phyloP scores from a whole-genome alignment of 2,113 vertebrate genomes.

The Callopanchax toddi region DNA sequence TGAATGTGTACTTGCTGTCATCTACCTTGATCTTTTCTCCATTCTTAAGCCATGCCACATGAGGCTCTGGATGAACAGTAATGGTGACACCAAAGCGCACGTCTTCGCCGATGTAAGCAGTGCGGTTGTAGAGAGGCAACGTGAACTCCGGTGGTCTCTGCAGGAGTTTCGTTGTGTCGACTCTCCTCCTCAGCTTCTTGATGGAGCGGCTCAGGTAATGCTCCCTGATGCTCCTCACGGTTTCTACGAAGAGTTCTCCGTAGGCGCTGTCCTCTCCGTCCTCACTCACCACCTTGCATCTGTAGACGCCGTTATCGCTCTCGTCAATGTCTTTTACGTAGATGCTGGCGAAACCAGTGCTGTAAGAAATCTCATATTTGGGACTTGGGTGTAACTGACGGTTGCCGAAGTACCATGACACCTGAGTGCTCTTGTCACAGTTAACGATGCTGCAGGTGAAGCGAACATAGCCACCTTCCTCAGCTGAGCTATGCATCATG shows the following conservation, averaged over 20 bases:
- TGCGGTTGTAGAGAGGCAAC: constrained; percentile 91
- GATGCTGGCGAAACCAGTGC: constrained; percentile 91
- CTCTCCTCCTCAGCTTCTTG: constrained; percentile 88
- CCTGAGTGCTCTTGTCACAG: constrained; percentile 91
- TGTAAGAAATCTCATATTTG: constrained; percentile 95
- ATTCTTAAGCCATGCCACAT: constrained; percentile 93
- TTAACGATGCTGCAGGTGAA: constrained; percentile 90
- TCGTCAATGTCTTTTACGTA: constrained; percentile 94
- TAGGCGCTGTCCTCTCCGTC: constrained; percentile 95
- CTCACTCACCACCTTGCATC: constrained; percentile 92
- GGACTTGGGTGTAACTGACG: constrained; percentile 89
- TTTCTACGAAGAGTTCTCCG: constrained; percentile 93
- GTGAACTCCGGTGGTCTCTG: constrained; percentile 97
- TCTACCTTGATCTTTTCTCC: constrained; percentile 94
- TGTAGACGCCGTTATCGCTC: constrained; percentile 93
- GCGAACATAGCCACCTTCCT: constrained; percentile 91
- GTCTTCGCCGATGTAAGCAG: constrained; percentile 92
- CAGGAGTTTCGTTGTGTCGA: constrained; percentile 88
- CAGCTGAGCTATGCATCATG: constrained; percentile 88
- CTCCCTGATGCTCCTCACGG: constrained; percentile 89
- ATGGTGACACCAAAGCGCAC: constrained; percentile 97
- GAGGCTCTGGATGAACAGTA: constrained; percentile 97
- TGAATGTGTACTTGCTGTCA: constrained; percentile 93
- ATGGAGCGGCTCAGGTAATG: constrained; percentile 88
- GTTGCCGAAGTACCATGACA: constrained; percentile 93